Evolutionary conservation across 2,113 vertebrate genomes (phyloP), one percentile per base, ranked within the genome.

Genomic region (Junco hyemalis): DNA sequence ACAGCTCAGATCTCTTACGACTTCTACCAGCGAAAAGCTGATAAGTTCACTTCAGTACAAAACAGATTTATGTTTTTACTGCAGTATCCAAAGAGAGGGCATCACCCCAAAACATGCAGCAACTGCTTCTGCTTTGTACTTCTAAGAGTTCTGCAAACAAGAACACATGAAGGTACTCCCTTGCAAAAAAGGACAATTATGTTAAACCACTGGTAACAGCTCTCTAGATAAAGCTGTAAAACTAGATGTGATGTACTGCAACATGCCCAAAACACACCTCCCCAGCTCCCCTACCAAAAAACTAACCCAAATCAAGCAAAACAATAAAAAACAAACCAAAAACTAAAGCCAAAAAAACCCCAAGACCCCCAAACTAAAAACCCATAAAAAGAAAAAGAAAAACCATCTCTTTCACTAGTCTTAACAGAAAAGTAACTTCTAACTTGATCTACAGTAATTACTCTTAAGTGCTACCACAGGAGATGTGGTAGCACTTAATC

Each of bases 1-100:
- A 2, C 8, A 92, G 72, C 0, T 45, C n/a, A 86, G 56, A 47
- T 25, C 3, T n/a, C 66, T 57, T 29, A 51, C 0, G 0, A 60
- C 9, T 18, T 68, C 23, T 47, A 44, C 51, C 38, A 65, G 50
- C 25, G 70, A 85, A 92, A 66, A 45, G 36, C 29, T 50, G 16
- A 5, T 14, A 17, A 69, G 22, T 73, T 60, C 47, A 59, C 25
- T 35, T 38, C 9, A 70, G 44, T 24, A 79, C n/a, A 63, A 51
- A 88, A 35, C 12, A 61, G 33, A 72, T 23, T 59, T 1, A 0
- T 22, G 56, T 36, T 44, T 80, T 57, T 44, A 74, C 22, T 66
- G 47, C 59, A 61, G 13, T 50, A 42, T 48, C 50, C 44, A 70
- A 68, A 63, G 1, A 73, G 47, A 81, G 42, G 28, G 66, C 51